A percentile compares a stretch with the other conserved stretches of the same genome.
Conservation (phyloP, 2,888 invertebrate species). For the Macrosiphum euphorbiae region DNA sequence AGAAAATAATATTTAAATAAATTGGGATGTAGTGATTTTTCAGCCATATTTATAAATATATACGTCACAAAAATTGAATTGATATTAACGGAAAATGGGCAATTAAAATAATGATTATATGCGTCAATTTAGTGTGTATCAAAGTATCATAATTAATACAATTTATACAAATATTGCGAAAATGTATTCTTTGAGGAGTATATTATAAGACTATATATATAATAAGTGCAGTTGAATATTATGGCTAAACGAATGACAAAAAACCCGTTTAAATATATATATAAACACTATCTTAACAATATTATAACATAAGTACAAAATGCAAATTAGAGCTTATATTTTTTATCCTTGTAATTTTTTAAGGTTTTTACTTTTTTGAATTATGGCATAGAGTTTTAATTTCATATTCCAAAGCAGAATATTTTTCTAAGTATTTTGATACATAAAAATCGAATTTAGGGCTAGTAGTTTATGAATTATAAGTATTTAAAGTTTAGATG, state of each 20-base stretch:
- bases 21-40: neutral
- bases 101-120: neutral
- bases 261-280: neutral
- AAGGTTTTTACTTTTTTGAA: too few relatives aligned
- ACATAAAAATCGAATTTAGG: too few relatives aligned
- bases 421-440: too few relatives aligned
- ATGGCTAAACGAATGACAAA: neutral
- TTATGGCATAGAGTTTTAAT: too few relatives aligned
- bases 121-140: neutral
- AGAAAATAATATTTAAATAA: neutral
- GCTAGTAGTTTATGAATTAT: too few relatives aligned
- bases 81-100: neutral
- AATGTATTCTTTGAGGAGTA: neutral
- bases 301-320: neutral
- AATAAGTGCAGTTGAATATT: neutral
- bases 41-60: neutral
- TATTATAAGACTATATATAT: neutral
- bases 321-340: neutral
- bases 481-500: too few relatives aligned
- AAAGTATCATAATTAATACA: neutral
- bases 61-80: neutral
- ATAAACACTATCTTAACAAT: neutral
- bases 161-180: neutral
- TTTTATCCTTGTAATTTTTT: too few relatives aligned
- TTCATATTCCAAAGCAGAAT: too few relatives aligned